Conservation (phyloP, 2,888 invertebrate genomes). For the Tipula confusa region DNA sequence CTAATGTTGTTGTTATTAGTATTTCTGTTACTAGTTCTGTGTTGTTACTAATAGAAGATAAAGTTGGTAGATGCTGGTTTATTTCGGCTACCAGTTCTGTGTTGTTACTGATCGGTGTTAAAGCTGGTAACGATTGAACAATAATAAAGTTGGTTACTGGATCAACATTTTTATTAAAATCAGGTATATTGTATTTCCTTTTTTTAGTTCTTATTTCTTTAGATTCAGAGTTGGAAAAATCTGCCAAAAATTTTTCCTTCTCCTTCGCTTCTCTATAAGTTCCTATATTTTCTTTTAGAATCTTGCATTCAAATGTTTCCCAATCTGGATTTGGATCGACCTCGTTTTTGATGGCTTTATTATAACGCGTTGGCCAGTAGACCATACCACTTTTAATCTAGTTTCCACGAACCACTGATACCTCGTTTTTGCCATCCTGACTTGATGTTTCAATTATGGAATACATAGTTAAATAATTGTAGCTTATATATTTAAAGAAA, state of each 20-base stretch:
- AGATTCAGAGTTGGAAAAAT: constrained; percentile 5
- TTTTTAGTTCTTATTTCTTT: neutral
- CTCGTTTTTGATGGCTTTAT: neutral
- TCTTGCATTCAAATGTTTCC: constrained; percentile 14
- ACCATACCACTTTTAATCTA: constrained; percentile 7
- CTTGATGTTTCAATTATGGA: constrained; percentile 7
- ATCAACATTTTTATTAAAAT: neutral
- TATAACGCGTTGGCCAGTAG: neutral
- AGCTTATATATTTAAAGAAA: neutral
- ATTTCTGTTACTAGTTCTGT: constrained; percentile 12
- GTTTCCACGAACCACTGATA: constrained; percentile 12
- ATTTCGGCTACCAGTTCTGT: neutral
- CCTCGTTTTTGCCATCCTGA: neutral
- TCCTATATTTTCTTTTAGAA: neutral
- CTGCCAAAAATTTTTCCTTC: constrained; percentile 26
- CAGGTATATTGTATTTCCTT: neutral
- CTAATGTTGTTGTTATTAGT: neutral
- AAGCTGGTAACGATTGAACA: constrained; percentile 28
- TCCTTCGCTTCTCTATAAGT: constrained; percentile 4
- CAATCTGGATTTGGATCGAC: neutral
- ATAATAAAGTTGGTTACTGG: neutral
- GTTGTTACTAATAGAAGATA: neutral
- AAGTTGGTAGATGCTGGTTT: neutral
- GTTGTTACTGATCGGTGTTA: constrained; percentile 1
- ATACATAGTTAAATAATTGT: neutral